phyloP scores from a whole-genome alignment of 2,797 vertebrate species.

The Micropoecilia bifurca region DNA sequence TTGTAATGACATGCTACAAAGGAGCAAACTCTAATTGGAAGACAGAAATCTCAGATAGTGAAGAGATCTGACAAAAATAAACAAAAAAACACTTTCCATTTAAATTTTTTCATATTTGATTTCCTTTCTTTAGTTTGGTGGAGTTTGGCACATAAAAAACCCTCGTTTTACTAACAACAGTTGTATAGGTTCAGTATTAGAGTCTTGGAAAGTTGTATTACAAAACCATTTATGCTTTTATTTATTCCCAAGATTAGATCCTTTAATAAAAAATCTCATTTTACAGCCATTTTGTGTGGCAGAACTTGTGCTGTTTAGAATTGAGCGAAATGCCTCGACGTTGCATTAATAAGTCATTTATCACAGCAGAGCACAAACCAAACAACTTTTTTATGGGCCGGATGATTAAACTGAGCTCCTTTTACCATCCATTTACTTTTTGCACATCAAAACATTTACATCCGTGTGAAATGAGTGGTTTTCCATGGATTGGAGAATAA shows the following conservation, averaged over 20 bases:
- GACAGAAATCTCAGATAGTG: neutral
- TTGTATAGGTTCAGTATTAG: too few relatives aligned
- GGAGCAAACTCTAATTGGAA: neutral
- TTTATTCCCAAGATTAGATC: neutral
- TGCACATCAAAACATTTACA: neutral
- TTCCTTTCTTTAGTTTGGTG: neutral
- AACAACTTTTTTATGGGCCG: neutral
- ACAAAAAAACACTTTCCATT: too few relatives aligned
- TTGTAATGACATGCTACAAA: neutral
- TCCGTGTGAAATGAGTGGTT: neutral
- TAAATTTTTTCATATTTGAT: neutral
- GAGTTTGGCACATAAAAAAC: neutral
- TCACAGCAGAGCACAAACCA: neutral
- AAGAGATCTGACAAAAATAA: neutral
- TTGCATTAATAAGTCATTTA: neutral
- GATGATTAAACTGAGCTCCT: neutral
- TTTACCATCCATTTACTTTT: neutral
- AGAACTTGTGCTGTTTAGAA: neutral
- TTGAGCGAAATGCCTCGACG: neutral
- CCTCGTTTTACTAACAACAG: neutral
- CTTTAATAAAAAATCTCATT: neutral
- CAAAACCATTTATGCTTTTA: neutral
- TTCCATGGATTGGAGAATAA: neutral
- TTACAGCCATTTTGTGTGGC: neutral
- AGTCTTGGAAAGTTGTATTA: neutral